Evolutionary conservation across 2,113 vertebrate species (phyloP), one percentile per base, ranked within the genome.

Genomic region (Okapia johnstoni): DNA sequence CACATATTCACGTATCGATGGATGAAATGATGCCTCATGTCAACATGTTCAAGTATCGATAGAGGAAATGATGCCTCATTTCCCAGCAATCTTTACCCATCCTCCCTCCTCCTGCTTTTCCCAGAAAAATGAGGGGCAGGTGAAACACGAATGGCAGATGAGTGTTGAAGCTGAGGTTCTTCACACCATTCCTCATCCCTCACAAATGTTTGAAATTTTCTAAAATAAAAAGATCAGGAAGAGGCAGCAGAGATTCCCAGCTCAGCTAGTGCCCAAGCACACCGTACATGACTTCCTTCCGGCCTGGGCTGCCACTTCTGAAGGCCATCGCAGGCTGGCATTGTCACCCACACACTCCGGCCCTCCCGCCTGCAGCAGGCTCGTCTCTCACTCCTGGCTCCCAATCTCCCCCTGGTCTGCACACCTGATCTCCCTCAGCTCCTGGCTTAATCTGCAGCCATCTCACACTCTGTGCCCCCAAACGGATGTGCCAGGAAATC

Each of bases 401-500:
- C 83, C 57, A 10, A 0, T 40, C 48, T 66, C n/a, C 81, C 80
- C 57, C 83, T 2, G 55, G 77, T 52, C 46, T n/a, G 1, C 26
- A 40, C 88, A 96, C 58, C 79, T 85, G 80, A 96, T 81, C 30
- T 58, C 70, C 89, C 40, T 3, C 5, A 54, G 95, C 48, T 95
- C 92, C 76, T 43, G 73, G 63, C 7, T 77, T 80, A 60, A 90
- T 57, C 58, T 6, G 60, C n/a, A 79, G 97, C 93, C 83, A 94
- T 66, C 81, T 52, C 61, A 92, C 85, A 84, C 66, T 40, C 91
- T 23, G 77, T 4, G 21, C 36, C 89, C 97, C 52, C 46, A 93
- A 28, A 66, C 6, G 66, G 66, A 90, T 40, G 40, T 25, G 77
- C 95, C 92, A 86, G 97, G 95, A 97, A 97, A 95, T 80, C 91